Evolutionary conservation across 2,888 invertebrate species (phyloP).

Genomic region (Bhutanitis thaidina): DNA sequence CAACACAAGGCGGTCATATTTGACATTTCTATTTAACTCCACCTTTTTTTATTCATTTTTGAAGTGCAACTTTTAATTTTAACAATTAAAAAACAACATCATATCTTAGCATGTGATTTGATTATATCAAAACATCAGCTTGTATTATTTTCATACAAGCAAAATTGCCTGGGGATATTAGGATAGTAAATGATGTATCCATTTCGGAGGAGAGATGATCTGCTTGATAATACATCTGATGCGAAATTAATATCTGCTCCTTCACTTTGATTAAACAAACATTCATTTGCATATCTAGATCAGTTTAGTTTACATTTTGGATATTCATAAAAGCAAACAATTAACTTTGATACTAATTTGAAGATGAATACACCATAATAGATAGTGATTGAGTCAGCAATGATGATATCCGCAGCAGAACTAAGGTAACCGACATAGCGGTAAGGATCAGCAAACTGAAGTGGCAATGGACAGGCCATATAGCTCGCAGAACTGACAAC

Average conservation of each 20-base stretch:
- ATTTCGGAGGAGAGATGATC: slow-evolving; percentile 56
- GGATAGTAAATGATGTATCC: slow-evolving; percentile 73
- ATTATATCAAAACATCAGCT: slow-evolving; percentile 8
- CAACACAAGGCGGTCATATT: too few relatives aligned
- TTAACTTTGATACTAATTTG: slow-evolving; percentile 45
- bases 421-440: too few relatives aligned
- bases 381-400: too few relatives aligned
- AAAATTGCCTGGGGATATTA: slow-evolving; percentile 55
- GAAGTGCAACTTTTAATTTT: too few relatives aligned
- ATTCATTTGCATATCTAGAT: slow-evolving; percentile 70
- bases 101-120: background rate
- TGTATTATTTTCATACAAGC: slow-evolving; percentile 10
- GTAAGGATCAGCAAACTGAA: too few relatives aligned
- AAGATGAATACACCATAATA: too few relatives aligned
- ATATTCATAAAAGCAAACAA: slow-evolving; percentile 20
- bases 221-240: slow-evolving; percentile 57
- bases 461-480: too few relatives aligned
- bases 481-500: too few relatives aligned
- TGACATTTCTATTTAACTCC: too few relatives aligned
- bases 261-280: slow-evolving; percentile 70
- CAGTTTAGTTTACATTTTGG: slow-evolving; percentile 45
- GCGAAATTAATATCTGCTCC: slow-evolving; percentile 59
- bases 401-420: too few relatives aligned
- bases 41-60: background rate
- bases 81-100: too few relatives aligned